Conservation (phyloP, 2,113 vertebrate species). For the Mobula birostris region DNA sequence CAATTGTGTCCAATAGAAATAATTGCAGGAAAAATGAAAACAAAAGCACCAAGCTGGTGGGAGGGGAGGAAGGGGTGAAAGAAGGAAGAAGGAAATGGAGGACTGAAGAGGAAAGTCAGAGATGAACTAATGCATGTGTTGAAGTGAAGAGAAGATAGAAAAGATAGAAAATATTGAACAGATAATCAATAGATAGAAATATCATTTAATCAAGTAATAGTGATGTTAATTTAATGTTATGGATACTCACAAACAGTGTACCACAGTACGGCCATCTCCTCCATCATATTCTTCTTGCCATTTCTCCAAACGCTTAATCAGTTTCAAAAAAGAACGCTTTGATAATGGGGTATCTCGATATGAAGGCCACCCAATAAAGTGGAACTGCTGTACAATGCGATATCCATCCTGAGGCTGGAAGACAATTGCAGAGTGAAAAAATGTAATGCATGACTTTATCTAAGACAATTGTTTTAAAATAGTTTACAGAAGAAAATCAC, state of each 20-base stretch:
- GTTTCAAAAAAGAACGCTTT: constrained; percentile 86
- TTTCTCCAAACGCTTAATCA: constrained; percentile 82
- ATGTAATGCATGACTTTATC: background rate
- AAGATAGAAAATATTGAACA: background rate
- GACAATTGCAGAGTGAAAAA: background rate
- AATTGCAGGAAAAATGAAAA: background rate
- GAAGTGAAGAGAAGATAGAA: background rate
- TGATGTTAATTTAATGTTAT: rapidly evolving
- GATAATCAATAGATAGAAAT: background rate
- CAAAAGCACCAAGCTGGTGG: background rate
- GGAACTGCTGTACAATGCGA: constrained; percentile 91
- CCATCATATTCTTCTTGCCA: constrained; percentile 96
- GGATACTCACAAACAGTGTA: constrained; percentile 87
- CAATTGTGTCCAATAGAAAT: too few relatives aligned
- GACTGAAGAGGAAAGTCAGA: background rate
- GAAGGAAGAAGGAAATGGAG: background rate
- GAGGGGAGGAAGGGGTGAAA: background rate
- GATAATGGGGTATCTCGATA: constrained; percentile 90
- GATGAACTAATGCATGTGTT: background rate
- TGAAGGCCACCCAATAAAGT: constrained; percentile 96
- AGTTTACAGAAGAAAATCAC: background rate
- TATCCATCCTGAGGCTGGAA: constrained; percentile 90
- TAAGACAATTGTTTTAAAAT: background rate
- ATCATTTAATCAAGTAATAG: rapidly evolving
- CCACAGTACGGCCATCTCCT: constrained; percentile 85